These are phyloP conservation scores for Cephalopachus bancanus DNA, from an alignment of 2,797 vertebrate species.

Conservation along the genomic window DNA sequence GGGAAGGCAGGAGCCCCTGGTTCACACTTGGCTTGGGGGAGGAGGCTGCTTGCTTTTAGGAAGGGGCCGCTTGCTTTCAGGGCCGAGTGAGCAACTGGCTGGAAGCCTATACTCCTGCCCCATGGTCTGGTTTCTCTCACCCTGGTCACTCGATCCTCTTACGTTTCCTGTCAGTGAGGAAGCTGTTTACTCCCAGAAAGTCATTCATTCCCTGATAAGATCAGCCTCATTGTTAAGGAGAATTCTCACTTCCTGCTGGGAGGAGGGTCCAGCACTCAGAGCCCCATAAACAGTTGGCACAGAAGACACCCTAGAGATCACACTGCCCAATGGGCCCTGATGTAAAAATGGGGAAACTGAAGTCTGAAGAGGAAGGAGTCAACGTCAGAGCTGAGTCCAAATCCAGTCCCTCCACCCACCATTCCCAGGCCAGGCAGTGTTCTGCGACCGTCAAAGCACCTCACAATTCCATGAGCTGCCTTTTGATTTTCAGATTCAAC, in stretches of 20 bases:
- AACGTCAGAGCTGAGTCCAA: neutral
- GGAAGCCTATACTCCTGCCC: neutral
- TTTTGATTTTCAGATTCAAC: neutral
- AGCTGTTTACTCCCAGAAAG: constrained; percentile 76
- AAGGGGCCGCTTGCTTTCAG: neutral
- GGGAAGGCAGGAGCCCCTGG: neutral
- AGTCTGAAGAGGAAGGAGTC: neutral
- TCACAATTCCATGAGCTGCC: neutral
- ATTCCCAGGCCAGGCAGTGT: neutral
- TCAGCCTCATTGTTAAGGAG: constrained; percentile 69
- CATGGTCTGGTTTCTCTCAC: neutral
- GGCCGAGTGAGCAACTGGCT: neutral
- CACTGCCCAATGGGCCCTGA: neutral
- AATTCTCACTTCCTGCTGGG: constrained; percentile 42
- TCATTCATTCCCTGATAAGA: constrained; percentile 72
- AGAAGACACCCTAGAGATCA: neutral
- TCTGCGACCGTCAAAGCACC: neutral
- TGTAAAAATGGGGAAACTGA: neutral
- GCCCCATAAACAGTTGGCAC: neutral
- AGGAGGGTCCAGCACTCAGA: neutral
- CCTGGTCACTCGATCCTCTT: neutral
- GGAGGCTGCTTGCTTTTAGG: neutral
- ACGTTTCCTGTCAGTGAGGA: constrained; percentile 71
- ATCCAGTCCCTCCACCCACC: neutral
- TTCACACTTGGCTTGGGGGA: neutral